Percentiles rank a stretch among this genome's conserved stretches.
Evolutionary conservation across 1,140 invertebrate species (phyloP).

Genomic region (Brachionus rotundiformis): DNA sequence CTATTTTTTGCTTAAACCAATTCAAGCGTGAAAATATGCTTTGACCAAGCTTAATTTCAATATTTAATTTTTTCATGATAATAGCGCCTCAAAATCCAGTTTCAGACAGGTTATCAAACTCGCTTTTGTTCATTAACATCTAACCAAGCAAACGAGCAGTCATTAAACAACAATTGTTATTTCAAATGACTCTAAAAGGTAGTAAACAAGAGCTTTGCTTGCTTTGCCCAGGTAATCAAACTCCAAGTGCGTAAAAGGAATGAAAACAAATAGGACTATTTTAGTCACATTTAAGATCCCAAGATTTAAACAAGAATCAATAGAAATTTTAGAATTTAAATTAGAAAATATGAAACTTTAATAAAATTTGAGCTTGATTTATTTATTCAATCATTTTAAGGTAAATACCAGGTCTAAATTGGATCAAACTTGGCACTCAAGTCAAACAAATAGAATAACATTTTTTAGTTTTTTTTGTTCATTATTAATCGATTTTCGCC

Average conservation of each 20-base stretch:
- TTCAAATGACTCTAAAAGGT: neutral
- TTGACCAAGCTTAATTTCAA: neutral
- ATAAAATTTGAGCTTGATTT: neutral
- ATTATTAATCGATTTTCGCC: neutral
- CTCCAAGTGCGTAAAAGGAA: neutral
- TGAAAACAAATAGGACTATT: neutral
- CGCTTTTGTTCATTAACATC: neutral
- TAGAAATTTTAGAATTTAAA: slow-evolving; percentile 18
- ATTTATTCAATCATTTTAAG: slow-evolving; percentile 27
- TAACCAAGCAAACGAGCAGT: neutral
- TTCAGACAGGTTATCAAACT: neutral
- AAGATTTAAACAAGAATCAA: neutral
- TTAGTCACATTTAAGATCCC: slow-evolving; percentile 2
- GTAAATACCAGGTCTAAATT: neutral
- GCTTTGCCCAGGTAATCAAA: neutral
- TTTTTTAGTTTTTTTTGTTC: neutral
- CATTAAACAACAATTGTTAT: no score
- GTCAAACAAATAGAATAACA: neutral
- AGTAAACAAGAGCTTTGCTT: neutral
- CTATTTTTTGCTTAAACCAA: neutral
- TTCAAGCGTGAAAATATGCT: neutral
- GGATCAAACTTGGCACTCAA: neutral
- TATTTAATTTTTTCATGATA: neutral
- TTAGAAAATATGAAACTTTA: neutral
- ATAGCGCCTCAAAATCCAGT: neutral